phyloP scores from a whole-genome alignment of 2,113 vertebrate species.

The Helogale parvula region DNA sequence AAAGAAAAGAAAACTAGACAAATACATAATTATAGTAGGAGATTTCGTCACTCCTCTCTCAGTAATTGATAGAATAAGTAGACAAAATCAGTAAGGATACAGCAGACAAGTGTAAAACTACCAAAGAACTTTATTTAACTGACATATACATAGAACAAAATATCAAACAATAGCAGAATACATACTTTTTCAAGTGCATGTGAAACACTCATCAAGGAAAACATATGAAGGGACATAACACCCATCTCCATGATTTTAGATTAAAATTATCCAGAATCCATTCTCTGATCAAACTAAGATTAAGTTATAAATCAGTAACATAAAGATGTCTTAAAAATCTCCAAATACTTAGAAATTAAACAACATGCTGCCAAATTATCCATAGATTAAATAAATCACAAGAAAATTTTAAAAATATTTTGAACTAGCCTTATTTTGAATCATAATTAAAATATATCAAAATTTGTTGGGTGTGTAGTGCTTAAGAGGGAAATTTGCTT shows the following conservation, averaged over 20 bases:
- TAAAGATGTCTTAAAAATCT: neutral
- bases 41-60: neutral
- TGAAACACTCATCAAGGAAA: neutral
- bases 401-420: neutral
- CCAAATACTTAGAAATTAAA: neutral
- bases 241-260: neutral
- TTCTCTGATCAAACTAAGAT: neutral
- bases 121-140: neutral
- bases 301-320: conserved; percentile 10
- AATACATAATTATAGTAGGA: neutral
- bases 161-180: neutral
- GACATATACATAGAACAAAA: neutral
- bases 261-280: conserved; percentile 7
- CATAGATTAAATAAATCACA: neutral
- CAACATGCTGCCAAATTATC: neutral
- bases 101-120: conserved; percentile 6
- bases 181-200: neutral
- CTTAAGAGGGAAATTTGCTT: neutral
- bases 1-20: conserved; percentile 34
- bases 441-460: conserved; percentile 18
- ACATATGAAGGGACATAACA: neutral
- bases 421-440: neutral
- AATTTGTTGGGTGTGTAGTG: neutral
- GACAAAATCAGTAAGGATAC: neutral
- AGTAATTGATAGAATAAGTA: neutral